Base-by-base conservation (phyloP, 2,797 vertebrate species). In the Odontamblyopus lacepedii region DNA sequence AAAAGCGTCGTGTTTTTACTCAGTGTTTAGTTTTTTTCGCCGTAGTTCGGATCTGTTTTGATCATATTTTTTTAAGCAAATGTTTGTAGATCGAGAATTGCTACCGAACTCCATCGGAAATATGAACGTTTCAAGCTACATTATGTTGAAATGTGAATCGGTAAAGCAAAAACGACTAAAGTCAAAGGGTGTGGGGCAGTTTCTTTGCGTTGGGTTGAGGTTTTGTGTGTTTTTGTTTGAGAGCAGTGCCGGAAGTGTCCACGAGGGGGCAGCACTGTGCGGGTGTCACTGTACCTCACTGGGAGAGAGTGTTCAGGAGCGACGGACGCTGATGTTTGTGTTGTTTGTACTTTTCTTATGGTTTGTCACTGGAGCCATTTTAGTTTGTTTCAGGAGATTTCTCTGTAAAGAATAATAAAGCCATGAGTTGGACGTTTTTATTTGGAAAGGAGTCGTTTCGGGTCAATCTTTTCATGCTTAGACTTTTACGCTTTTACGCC, bases 361-460 rank as follows among this genome's bases (percentile, higher is more conserved):
- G 44, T 65, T 50, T 51, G 63, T 66, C 63, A 66, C 63, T 66
- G 63, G 63, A 66, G 63, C 23, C 26, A 19, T 66, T 51, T 64
- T 8, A 12, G 38, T 65, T 27, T 48, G n/a, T 41, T 44, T 63
- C 32, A 63, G 35, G 62, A 50, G 27, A 44, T 27, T 29, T 65
- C n/a, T 65, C 38, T 64, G 48, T 65, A 61, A 23, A 61, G 29
- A 62, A 62, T 32, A 63, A 66, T 66, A 66, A 66, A 66, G 64
- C 41, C 44, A 66, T 65, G 44, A 50, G 63, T 29, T 23, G 32
- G 61, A 63, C 32, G 0, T 50, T 50, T 66, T 66, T n/a, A n/a
- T 38, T 9, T 35, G 32, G 23, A 27, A 27, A 66, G 15, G 5
- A 11, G 4, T 18, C 18, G 44, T 50, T 51, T 50, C 19, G 63